phyloP scores from a whole-genome alignment of 2,797 vertebrate species.

The Gadopsis bispinosus region DNA sequence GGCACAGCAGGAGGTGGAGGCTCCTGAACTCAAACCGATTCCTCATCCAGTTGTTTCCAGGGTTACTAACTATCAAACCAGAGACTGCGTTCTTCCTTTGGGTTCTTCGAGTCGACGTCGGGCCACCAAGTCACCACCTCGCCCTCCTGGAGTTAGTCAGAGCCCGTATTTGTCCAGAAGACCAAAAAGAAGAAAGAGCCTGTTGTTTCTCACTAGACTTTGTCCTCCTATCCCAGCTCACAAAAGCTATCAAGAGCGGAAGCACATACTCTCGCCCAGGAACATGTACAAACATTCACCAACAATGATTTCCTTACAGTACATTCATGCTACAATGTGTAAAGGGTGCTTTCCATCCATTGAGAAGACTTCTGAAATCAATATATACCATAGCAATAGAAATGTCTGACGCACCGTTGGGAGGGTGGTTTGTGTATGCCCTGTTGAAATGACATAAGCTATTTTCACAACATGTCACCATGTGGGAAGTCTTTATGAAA shows the following conservation, averaged over 20 bases:
- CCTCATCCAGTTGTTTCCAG: slow-evolving; percentile 69
- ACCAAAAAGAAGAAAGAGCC: slow-evolving; percentile 69
- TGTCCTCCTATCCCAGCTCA: slow-evolving; percentile 40
- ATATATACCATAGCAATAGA: slow-evolving; percentile 76
- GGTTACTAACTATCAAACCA: slow-evolving; percentile 44
- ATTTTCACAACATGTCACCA: slow-evolving; percentile 75
- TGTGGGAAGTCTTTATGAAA: slow-evolving; percentile 73
- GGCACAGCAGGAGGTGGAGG: slow-evolving; percentile 48
- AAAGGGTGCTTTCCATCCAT: slow-evolving; percentile 72
- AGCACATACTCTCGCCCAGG: slow-evolving; percentile 46
- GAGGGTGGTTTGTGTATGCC: slow-evolving; percentile 65
- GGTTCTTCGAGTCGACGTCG: slow-evolving; percentile 47
- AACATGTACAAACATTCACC: slow-evolving; percentile 54
- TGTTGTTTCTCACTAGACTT: slow-evolving; percentile 47
- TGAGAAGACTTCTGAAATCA: slow-evolving; percentile 62
- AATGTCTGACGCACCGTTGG: slow-evolving; percentile 60
- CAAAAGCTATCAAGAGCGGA: slow-evolving; percentile 54
- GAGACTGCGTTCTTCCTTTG: slow-evolving; percentile 61
- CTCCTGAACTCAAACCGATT: slow-evolving; percentile 54
- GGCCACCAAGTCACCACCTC: slow-evolving; percentile 42
- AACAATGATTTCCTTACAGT: slow-evolving; percentile 63
- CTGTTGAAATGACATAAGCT: slow-evolving; percentile 78
- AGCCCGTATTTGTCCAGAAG: slow-evolving; percentile 58
- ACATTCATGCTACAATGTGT: slow-evolving; percentile 63
- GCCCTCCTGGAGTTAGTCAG: slow-evolving; percentile 42